Base-by-base conservation (phyloP, 2,888 invertebrate species). In the Apotomis turbidana region DNA sequence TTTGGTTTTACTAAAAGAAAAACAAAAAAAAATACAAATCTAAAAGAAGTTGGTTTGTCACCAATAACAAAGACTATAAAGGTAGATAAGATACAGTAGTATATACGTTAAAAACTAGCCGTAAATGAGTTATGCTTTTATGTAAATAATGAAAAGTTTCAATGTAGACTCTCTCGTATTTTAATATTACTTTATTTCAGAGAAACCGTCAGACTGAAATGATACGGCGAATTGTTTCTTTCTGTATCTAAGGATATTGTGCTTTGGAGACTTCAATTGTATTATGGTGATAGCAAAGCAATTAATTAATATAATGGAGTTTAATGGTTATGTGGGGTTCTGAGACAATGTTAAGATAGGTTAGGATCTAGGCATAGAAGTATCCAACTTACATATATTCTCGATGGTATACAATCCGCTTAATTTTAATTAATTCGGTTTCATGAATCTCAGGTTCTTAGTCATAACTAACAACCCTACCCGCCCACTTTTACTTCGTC, bases 231-330 rank as follows among this genome's bases (percentile, higher is more conserved):
- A 62, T 52, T 51, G 51, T 62, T 13, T 5, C 51, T 38, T n/a
- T 41, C 0, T 41, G 46, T 52, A 13, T 36, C 51, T 38, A 38
- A 51, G 62, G 12, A n/a, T 38, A 51, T 36, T 49, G 27, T 61
- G 49, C 12, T 38, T n/a, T 62, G 36, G 62, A n/a, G 49, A 49
- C 51, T 12, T 62, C n/a, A 51, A 36, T 8, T 36, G 61, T 12
- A 62, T 62, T 6, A n/a, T 52, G 62, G 51, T 51, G n/a, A 36
- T 62, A 36, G 38, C 62, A 62, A 49, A 61, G 51, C 51, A 51
- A 61, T 62, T 5, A 62, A 62, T 36, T 62, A 51, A 36, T 38
- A 9, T 4, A 52, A 52, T 38, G 62, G 62, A 41, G 6, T 58
- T 38, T 38, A 58, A 41, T 6, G 41, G 41, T 41, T 41, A 41